phyloP scores from a whole-genome alignment of 2,797 vertebrate genomes.

The Triplophysa yarkandensis region DNA sequence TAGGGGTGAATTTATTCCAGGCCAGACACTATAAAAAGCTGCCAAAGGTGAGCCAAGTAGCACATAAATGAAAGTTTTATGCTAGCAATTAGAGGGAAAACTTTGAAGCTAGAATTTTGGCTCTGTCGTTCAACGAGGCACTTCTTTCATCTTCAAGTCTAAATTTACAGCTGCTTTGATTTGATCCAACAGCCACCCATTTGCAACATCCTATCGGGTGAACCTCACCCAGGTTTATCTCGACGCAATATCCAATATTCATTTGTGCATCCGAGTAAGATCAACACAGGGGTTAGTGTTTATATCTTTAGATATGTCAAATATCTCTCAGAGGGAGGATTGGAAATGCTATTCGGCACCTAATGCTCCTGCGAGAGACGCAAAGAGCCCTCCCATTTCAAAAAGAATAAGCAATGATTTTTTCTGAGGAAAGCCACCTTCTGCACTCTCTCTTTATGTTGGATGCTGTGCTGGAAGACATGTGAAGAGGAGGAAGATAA shows the following conservation, averaged over 20 bases:
- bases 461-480: conserved; percentile 15
- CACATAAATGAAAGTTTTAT: conserved; percentile 27
- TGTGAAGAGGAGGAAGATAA: conserved; percentile 29
- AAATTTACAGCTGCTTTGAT: conserved; percentile 1
- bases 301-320: conserved; percentile 36
- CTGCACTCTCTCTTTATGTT: conserved; percentile 14
- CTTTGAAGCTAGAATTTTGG: conserved; percentile 17
- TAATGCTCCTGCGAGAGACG: neutral
- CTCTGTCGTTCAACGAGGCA: neutral
- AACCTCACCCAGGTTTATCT: neutral
- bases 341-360: conserved; percentile 11
- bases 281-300: conserved; percentile 17
- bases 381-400: conserved; percentile 1
- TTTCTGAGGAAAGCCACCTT: conserved; percentile 19
- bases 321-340: neutral
- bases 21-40: neutral
- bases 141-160: conserved; percentile 5
- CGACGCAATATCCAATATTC: neutral
- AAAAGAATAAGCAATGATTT: conserved; percentile 39
- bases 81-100: conserved; percentile 18
- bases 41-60: conserved; percentile 18
- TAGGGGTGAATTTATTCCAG: conserved; percentile 17
- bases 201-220: neutral
- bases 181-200: neutral
- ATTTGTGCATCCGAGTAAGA: neutral